phyloP scores from a whole-genome alignment of 2,888 invertebrate species.

The Choreutis nemorana region DNA sequence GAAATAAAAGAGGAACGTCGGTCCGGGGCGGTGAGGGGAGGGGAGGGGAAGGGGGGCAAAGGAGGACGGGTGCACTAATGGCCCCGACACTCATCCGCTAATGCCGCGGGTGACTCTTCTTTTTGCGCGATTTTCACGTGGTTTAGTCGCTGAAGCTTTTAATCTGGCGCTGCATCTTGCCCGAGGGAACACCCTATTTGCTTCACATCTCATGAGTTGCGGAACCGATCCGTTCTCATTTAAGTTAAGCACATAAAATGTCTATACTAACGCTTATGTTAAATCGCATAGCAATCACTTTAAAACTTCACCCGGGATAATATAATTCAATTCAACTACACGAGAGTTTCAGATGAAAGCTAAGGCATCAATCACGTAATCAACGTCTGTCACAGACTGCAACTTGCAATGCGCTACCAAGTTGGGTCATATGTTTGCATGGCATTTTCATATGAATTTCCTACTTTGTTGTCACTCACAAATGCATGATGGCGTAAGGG shows the following conservation, averaged over 20 bases:
- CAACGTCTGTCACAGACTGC: too few species aligned
- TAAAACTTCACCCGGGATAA: conserved; percentile 1
- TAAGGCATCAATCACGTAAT: too few species aligned
- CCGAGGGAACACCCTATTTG: conserved; percentile 45
- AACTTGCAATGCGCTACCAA: too few species aligned
- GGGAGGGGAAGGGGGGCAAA: conserved; percentile 18
- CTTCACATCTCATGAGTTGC: conserved; percentile 18
- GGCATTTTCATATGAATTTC: too few species aligned
- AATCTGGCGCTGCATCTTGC: conserved; percentile 59
- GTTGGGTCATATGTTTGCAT: too few species aligned
- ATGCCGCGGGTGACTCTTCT: conserved; percentile 66
- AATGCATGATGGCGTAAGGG: too few species aligned
- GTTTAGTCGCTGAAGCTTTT: conserved; percentile 62
- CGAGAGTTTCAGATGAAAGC: too few species aligned
- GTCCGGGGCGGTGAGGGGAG: conserved; percentile 36
- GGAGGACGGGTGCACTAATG: conserved; percentile 47
- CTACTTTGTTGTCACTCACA: too few species aligned
- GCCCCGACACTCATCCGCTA: conserved; percentile 67
- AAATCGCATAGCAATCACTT: conserved; percentile 8
- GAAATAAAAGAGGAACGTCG: conserved; percentile 64
- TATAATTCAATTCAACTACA: too few species aligned
- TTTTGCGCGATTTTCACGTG: conserved; percentile 66
- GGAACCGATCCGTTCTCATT: conserved; percentile 10
- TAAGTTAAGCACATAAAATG: too few species aligned
- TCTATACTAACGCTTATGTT: too few species aligned